Evolutionary conservation across 2,888 invertebrate species (phyloP).

Genomic region (Caradrina kadenii): DNA sequence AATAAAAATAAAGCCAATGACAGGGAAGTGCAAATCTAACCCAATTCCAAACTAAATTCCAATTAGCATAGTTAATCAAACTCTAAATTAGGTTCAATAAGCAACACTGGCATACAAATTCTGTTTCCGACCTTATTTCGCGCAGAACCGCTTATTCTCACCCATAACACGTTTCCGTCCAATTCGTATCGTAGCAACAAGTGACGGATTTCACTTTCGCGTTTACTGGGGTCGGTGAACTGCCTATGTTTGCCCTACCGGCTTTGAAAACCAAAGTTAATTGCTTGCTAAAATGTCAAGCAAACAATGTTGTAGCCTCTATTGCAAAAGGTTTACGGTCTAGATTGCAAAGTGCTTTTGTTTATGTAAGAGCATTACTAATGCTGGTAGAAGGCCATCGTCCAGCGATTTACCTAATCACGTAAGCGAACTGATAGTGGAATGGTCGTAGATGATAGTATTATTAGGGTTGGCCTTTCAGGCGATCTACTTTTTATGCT

Average conservation of each 20-base stretch:
- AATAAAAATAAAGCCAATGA: slow-evolving; percentile 33
- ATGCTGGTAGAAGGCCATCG: slow-evolving; percentile 45
- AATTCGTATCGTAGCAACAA: slow-evolving; percentile 79
- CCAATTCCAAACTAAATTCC: slow-evolving; percentile 45
- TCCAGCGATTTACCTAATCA: slow-evolving; percentile 69
- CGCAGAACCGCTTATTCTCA: slow-evolving; percentile 66
- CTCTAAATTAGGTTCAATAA: slow-evolving; percentile 50
- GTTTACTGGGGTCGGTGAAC: slow-evolving; percentile 75
- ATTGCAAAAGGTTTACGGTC: slow-evolving; percentile 51
- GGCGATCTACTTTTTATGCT: slow-evolving; percentile 18
- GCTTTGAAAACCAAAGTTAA: slow-evolving; percentile 65
- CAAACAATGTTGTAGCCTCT: slow-evolving; percentile 44
- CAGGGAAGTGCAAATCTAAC: slow-evolving; percentile 35
- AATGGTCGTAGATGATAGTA: slow-evolving; percentile 59
- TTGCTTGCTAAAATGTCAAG: slow-evolving; percentile 64
- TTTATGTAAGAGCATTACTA: slow-evolving; percentile 35
- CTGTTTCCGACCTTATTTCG: slow-evolving; percentile 67
- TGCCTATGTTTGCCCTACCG: slow-evolving; percentile 71
- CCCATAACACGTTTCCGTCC: slow-evolving; percentile 73
- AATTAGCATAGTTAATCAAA: slow-evolving; percentile 65
- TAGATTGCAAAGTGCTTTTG: slow-evolving; percentile 38
- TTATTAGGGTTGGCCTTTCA: slow-evolving; percentile 51
- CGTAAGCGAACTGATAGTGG: slow-evolving; percentile 67
- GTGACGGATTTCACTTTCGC: slow-evolving; percentile 86
- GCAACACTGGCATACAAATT: slow-evolving; percentile 66